A percentile compares a stretch with the other conserved stretches of the same genome.
Conservation (phyloP, 2,888 invertebrate species). For the Lithophane ornitopus region DNA sequence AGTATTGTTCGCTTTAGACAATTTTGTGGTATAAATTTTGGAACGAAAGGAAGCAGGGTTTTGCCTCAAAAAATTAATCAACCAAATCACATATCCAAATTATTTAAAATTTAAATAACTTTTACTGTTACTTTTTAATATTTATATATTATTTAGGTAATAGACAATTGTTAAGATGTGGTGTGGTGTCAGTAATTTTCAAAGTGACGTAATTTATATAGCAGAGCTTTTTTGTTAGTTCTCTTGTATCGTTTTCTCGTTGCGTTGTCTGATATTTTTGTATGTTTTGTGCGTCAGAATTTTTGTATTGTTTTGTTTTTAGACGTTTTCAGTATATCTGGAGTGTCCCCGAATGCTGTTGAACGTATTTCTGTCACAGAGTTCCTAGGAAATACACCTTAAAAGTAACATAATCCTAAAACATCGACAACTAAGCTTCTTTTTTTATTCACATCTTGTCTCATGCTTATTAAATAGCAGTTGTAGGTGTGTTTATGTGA, state of each 20-base stretch:
- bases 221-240: conserved; percentile 5
- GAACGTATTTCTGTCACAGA: conserved; percentile 17
- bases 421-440: conserved; percentile 36
- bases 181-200: conserved; percentile 17
- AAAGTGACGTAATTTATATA: not conserved
- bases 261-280: conserved; percentile 2
- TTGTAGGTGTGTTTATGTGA: conserved; percentile 45
- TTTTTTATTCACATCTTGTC: conserved; percentile 37
- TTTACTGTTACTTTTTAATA: not conserved
- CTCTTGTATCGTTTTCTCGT: not conserved
- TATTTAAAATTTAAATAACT: conserved; percentile 5
- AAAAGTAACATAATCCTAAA: conserved; percentile 30
- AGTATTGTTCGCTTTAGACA: conserved; percentile 18
- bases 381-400: conserved; percentile 30
- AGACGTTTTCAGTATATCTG: not conserved
- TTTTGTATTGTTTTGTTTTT: conserved; percentile 19
- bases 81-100: conserved; percentile 37
- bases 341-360: not conserved
- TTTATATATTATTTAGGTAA: not conserved
- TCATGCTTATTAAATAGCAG: conserved; percentile 43
- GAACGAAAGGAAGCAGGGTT: not conserved
- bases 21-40: conserved; percentile 5
- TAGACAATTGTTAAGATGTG: conserved; percentile 30
- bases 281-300: not conserved
- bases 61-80: not conserved